These are phyloP conservation scores for Chunga burmeisteri DNA, from an alignment of 2,113 vertebrate species.

Conservation along the genomic window DNA sequence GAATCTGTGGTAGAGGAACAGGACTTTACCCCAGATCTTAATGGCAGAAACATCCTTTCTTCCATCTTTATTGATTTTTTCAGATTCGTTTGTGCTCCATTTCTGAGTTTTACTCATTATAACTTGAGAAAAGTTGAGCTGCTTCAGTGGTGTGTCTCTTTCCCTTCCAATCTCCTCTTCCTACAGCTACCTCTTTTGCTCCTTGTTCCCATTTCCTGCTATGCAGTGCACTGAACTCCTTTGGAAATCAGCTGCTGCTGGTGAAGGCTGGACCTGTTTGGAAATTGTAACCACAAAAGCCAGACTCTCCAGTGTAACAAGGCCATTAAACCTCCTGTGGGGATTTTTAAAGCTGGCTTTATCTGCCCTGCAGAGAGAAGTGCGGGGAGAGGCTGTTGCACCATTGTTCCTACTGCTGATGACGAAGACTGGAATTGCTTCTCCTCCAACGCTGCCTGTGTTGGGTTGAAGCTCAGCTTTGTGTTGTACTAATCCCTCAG, in stretches of 20 bases:
- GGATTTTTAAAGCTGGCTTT: background rate
- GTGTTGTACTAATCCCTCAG: background rate
- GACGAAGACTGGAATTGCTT: background rate
- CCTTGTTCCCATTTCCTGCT: background rate
- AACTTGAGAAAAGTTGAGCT: background rate
- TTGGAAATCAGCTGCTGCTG: background rate
- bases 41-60: background rate
- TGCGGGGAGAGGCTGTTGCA: background rate
- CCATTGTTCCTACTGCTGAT: background rate
- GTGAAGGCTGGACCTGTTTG: background rate
- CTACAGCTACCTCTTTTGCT: background rate
- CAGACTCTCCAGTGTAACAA: background rate
- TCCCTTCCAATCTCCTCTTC: background rate
- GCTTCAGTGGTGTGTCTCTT: background rate
- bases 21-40: background rate
- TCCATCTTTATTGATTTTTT: background rate
- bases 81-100: background rate
- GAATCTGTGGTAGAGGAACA: background rate
- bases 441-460: background rate
- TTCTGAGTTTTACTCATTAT: background rate
- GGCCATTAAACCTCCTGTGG: background rate
- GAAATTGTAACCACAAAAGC: background rate
- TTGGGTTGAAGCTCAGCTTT: background rate
- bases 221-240: background rate
- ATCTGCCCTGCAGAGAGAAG: background rate